Base-by-base conservation (phyloP, 1,140 invertebrate genomes). In the Oncopodura yosiiana region DNA sequence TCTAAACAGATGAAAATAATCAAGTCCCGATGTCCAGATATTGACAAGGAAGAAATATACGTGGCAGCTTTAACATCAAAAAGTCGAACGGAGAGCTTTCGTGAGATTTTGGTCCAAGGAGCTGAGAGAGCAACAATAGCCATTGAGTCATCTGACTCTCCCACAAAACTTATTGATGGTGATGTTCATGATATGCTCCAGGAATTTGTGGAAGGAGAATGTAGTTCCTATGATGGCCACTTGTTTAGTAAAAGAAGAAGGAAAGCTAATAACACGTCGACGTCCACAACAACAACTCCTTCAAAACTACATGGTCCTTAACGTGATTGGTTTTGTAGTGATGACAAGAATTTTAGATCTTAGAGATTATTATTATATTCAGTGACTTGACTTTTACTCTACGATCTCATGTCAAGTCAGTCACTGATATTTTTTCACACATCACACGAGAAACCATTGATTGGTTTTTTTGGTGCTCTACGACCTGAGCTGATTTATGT, bases 21-120 rank as follows among this genome's bases (percentile, higher is more conserved):
- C n/a, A 48, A 55, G 42, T 48, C 56, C 44, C 38, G 56, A 42
- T 58, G 60, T 37, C 56, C 56, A 5, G 60, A 62, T 52, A 34
- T 53, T 3, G 60, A 62, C 24, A 42, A 36, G 18, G 56, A 58
- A 3, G 60, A 62, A 41, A 48, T 62, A 3, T 58, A 45, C n/a
- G 21, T 62, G 2, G 30, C 56, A 2, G 42, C 53, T 2, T 36
- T 58, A 34, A 46, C 58, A 6, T 37, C 52, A 0, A 56, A 55
- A 38, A 51, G 48, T 12, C 26, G 41, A 1, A 56, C 46, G 0
- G 41, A 55, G 37, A n/a, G 23, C 11, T 60, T 60, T 32, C 45
- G 53, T 1, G 41, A 55, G 2, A 18, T 49, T 1, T 37, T 57
- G 21, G 42, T 16, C 6, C 16, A 42, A n/a, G 50, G 54, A 8